Evolutionary conservation across 2,113 vertebrate species (phyloP).

Genomic region (Leucosticte australis): DNA sequence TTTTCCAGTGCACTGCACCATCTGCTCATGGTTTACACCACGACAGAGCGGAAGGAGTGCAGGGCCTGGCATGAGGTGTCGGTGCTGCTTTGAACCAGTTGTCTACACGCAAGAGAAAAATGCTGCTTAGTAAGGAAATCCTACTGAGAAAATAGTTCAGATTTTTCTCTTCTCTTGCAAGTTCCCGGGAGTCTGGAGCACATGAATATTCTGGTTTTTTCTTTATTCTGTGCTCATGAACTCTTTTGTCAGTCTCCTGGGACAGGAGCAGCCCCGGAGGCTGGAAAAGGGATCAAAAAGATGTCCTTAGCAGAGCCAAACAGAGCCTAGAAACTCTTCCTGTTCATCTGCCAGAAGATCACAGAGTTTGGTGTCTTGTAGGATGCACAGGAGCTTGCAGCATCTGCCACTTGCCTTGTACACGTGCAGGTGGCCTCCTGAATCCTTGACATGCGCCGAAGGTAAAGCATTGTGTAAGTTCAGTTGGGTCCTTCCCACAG

Average conservation of each 20-base stretch:
- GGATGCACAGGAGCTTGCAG: background rate
- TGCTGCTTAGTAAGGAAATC: background rate
- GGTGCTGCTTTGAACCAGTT: background rate
- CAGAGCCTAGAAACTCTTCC: background rate
- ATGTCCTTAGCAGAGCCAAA: background rate
- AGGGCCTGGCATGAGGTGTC: background rate
- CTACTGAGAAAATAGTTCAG: background rate
- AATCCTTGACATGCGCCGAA: accelerated
- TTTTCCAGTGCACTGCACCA: conserved; percentile 50
- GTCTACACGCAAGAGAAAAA: background rate
- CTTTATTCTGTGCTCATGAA: background rate
- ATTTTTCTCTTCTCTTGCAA: background rate
- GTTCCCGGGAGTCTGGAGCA: background rate
- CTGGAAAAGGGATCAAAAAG: background rate
- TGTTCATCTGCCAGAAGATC: background rate
- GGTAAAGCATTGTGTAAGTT: background rate
- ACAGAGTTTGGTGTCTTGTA: background rate
- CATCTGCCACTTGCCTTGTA: background rate
- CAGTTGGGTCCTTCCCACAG: background rate
- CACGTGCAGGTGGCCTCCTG: background rate
- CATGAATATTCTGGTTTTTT: background rate
- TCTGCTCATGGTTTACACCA: conserved; percentile 22
- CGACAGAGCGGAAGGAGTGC: background rate
- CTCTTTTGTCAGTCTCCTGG: background rate
- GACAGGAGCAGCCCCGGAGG: background rate